Base-by-base conservation (phyloP, 2,888 invertebrate genomes). In the Liposcelis brunnea region DNA sequence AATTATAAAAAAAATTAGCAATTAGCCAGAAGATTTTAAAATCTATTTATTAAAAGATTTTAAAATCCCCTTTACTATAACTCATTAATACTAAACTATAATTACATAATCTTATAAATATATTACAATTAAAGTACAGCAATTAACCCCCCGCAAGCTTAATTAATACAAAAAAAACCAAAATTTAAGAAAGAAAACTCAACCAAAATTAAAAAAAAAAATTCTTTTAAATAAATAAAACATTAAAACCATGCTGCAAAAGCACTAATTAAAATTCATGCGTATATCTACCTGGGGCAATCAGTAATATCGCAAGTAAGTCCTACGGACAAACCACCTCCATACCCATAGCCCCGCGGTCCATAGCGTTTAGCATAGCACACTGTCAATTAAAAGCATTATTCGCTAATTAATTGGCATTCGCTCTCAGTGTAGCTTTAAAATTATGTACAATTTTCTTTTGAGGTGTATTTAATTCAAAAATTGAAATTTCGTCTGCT, bases 291-390 rank as follows among this genome's bases (percentile, higher is more conserved):
- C 4, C 18, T 21, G 3, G 2, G 38, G 19, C 18, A 60, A 68
- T 84, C 83, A 72, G 69, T 78, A 68, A 82, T 75, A 72, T 84
- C 84, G 70, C 79, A 81, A 75, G 80, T 81, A 63, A 84, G 75
- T 61, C 83, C 84, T 63, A 83, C 71, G 65, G 80, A 78, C 57
- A 77, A 76, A 64, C 89, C 84, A 62, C 87, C 86, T 58, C 87
- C 84, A 68, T 86, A 89, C 61, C 90, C 91, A 69, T 90, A 80
- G 63, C 87, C 87, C 70, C 90, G 81, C 58, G 90, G 89, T 58
- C 93, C 93, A 74, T 81, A 93, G 72, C 80, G 85, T 71, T 87
- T 84, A 63, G 89, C 87, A 76, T 94, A 91, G 75, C 93, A 94
- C 70, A 85, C 86, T 86, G 71, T 63, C 51, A 50, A 52, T 42